Evolutionary conservation across 2,113 vertebrate species (phyloP).

Genomic region (Coryphaenoides rupestris): DNA sequence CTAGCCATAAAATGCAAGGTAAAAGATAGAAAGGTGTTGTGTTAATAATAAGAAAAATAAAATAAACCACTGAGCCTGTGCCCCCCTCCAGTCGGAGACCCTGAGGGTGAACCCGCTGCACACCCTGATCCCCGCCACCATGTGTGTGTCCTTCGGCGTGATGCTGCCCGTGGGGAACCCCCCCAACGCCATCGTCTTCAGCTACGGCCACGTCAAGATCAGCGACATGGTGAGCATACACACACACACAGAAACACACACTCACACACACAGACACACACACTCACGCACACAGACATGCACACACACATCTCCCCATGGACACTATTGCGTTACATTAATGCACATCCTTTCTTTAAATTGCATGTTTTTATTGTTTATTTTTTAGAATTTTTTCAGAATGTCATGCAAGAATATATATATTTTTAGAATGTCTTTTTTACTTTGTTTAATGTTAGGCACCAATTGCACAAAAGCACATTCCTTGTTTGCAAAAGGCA

Average conservation of each 20-base stretch:
- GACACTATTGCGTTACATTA: too few relatives aligned
- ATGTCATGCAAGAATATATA: too few relatives aligned
- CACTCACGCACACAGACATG: not conserved
- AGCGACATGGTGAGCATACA: constrained; percentile 86
- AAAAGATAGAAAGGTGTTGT: too few relatives aligned
- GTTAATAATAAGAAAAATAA: too few relatives aligned
- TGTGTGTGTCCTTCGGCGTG: constrained; percentile 97
- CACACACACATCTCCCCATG: not conserved
- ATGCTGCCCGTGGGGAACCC: constrained; percentile 98
- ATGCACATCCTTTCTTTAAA: too few relatives aligned
- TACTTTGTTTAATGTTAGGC: too few relatives aligned
- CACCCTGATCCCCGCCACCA: constrained; percentile 93
- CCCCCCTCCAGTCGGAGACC: constrained; percentile 83
- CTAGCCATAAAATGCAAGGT: too few relatives aligned
- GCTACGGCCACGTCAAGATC: constrained; percentile 94
- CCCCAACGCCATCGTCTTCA: constrained; percentile 97
- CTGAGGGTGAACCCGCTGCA: constrained; percentile 93
- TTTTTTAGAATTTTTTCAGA: too few relatives aligned
- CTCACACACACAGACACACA: not conserved
- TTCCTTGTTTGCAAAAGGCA: too few relatives aligned
- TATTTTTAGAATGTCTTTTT: too few relatives aligned
- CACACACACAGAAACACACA: not conserved
- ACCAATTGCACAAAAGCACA: too few relatives aligned
- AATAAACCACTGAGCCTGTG: not conserved
- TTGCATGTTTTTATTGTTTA: too few relatives aligned